Percentiles rank a stretch among this genome's conserved stretches.
Conservation (phyloP, 1,140 invertebrate genomes). For the honey bee (Apis mellifera) region DNA sequence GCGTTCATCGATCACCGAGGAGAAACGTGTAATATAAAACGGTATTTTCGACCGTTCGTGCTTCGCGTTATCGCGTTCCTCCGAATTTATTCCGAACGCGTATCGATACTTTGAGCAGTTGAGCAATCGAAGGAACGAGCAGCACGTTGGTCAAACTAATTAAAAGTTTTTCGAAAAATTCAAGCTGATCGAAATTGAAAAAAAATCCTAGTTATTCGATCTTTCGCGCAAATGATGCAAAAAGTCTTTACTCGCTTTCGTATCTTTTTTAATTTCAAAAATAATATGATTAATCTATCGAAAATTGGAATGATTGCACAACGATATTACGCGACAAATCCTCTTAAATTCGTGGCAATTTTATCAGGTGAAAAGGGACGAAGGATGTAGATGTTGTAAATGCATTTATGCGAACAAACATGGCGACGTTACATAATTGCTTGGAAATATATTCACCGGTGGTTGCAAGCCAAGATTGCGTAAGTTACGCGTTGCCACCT, state of each 20-base stretch:
- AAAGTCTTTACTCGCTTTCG: too few species aligned
- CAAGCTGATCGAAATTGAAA: too few species aligned
- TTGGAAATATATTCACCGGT: not conserved
- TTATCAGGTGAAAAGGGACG: constrained; percentile 8
- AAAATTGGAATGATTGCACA: not conserved
- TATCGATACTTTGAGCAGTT: not conserved
- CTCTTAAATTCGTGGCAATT: not conserved
- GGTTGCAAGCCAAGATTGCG: too few species aligned
- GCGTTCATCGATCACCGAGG: not conserved
- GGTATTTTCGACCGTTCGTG: not conserved
- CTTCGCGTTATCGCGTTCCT: not conserved
- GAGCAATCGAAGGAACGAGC: not conserved
- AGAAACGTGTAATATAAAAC: not conserved
- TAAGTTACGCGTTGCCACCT: too few species aligned
- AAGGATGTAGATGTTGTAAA: not conserved
- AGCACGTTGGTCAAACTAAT: not conserved
- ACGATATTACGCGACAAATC: constrained; percentile 21
- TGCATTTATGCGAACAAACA: not conserved
- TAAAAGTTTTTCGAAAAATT: not conserved
- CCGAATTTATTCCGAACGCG: not conserved
- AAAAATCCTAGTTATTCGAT: too few species aligned
- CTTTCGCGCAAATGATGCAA: too few species aligned
- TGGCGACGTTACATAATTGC: not conserved
- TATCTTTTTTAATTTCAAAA: too few species aligned
- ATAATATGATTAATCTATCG: too few species aligned